These are phyloP conservation scores for Cyprinodon brontotheroides DNA, from an alignment of 2,113 vertebrate species.

Conservation along the genomic window DNA sequence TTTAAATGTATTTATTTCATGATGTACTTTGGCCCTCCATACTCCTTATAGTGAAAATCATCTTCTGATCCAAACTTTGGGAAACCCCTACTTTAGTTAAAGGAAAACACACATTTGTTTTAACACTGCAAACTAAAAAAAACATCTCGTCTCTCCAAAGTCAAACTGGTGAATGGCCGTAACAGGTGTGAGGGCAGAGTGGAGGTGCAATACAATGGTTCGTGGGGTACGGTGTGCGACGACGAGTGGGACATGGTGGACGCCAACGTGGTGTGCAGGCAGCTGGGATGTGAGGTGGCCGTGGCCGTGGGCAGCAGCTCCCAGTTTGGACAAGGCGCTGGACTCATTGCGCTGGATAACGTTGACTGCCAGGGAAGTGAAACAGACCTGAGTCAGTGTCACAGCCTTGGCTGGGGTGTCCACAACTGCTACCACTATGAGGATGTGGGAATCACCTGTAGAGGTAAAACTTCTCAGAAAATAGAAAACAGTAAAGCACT, in stretches of 20 bases:
- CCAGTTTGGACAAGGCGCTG: conserved; percentile 86
- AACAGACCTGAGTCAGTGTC: conserved; percentile 85
- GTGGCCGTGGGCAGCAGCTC: conserved; percentile 81
- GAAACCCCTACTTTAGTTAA: not conserved
- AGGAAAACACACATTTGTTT: not conserved
- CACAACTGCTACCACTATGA: conserved; percentile 99
- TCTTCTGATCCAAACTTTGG: not conserved
- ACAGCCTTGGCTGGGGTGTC: conserved; percentile 90
- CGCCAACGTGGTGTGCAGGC: conserved; percentile 90
- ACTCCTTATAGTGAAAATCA: conserved; percentile 36
- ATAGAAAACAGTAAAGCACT: no score
- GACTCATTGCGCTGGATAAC: conserved; percentile 91
- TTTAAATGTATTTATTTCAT: no score
- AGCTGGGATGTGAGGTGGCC: conserved; percentile 88
- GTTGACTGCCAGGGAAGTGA: conserved; percentile 92
- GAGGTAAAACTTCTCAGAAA: conserved; percentile 75
- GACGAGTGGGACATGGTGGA: conserved; percentile 98
- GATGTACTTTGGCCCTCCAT: conserved; percentile 38
- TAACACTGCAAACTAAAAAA: not conserved
- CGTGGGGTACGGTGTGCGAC: conserved; percentile 95
- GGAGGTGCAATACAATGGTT: conserved; percentile 85
- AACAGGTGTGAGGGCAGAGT: conserved; percentile 89
- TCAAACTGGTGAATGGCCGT: conserved; percentile 87
- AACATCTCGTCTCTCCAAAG: conserved; percentile 57
- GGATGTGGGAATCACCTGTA: conserved; percentile 90